Conservation (phyloP, 1,140 invertebrate genomes). For the Calosoma granatense region DNA sequence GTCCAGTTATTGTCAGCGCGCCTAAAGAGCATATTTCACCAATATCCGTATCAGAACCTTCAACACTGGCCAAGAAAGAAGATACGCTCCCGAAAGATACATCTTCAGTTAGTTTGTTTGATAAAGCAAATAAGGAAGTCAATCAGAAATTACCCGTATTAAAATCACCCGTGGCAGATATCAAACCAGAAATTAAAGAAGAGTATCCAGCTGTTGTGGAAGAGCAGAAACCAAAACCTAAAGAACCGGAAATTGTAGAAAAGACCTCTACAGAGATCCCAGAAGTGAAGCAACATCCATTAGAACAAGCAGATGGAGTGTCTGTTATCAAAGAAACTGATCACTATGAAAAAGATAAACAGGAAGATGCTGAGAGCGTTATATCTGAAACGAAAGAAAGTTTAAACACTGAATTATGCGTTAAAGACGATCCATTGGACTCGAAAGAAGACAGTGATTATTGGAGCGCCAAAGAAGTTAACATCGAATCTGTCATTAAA, state of each 20-base stretch:
- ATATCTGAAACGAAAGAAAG: constrained; percentile 25
- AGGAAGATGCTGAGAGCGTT: constrained; percentile 24
- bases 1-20: constrained; percentile 39
- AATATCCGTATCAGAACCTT: constrained; percentile 5
- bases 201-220: constrained; percentile 13
- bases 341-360: constrained; percentile 25
- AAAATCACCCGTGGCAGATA: constrained; percentile 15
- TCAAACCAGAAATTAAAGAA: constrained; percentile 16
- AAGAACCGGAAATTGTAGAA: too few relatives aligned
- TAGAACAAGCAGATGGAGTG: constrained; percentile 8
- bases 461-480: constrained; percentile 66
- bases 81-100: neutral
- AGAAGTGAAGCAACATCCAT: neutral
- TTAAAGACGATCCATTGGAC: constrained; percentile 38
- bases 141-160: neutral
- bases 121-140: constrained; percentile 12
- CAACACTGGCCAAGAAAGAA: constrained; percentile 10
- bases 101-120: constrained; percentile 7
- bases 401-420: constrained; percentile 23
- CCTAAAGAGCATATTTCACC: neutral
- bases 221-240: neutral
- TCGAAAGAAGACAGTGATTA: constrained; percentile 62
- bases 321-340: constrained; percentile 19
- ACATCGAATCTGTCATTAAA: constrained; percentile 69
- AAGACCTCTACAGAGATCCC: neutral